Conservation (phyloP, 2,113 vertebrate genomes). For the Paedocypris sp. region DNA sequence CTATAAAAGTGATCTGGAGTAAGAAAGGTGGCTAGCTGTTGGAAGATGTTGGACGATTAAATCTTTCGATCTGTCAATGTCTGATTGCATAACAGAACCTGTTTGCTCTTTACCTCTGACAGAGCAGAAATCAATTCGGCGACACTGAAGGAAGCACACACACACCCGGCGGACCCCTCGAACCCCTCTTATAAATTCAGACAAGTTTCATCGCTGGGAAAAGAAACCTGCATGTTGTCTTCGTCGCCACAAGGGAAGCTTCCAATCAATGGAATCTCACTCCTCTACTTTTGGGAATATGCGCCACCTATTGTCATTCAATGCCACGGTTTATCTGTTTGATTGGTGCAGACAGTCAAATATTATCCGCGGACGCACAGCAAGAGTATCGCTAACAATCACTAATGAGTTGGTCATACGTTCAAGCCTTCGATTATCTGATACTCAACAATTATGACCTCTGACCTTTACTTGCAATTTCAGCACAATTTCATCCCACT, state of each 20-base stretch:
- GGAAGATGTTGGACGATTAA: no score
- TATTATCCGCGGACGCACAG: not conserved
- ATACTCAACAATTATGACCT: not conserved
- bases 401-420: not conserved
- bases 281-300: not conserved
- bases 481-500: not conserved
- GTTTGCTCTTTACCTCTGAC: not conserved
- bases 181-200: not conserved
- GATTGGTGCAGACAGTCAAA: not conserved
- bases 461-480: not conserved
- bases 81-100: not conserved
- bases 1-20: no score
- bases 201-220: no score
- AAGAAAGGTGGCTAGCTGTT: no score
- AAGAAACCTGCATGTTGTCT: no score
- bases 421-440: not conserved
- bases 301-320: not conserved
- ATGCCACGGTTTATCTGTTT: not conserved
- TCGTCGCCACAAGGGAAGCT: not conserved
- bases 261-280: not conserved
- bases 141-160: not conserved
- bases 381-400: not conserved
- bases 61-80: not conserved
- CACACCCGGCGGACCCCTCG: not conserved
- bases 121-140: not conserved